Conservation (phyloP, 2,888 invertebrate genomes). For the Cheilosia grossa region DNA sequence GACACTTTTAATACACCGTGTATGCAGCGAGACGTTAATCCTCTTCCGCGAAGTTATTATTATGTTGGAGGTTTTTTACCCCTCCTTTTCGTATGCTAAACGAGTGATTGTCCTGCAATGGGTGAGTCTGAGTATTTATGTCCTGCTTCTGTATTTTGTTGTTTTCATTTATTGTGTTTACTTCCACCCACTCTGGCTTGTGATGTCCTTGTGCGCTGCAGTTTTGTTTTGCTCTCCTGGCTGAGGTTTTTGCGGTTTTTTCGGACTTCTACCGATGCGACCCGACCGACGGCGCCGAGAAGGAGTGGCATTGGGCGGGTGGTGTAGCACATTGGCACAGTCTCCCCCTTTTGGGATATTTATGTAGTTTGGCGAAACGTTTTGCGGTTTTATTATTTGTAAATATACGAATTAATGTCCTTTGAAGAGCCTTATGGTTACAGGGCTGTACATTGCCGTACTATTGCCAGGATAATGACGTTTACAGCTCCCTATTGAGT, state of each 20-base stretch:
- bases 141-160: conserved; percentile 14
- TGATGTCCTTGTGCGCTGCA: conserved; percentile 67
- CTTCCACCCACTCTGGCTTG: conserved; percentile 10
- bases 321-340: conserved; percentile 12
- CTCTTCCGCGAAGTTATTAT: conserved; percentile 57
- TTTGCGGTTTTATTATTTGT: conserved; percentile 78
- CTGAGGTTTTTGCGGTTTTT: conserved; percentile 73
- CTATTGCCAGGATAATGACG: conserved; percentile 56
- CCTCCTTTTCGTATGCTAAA: conserved; percentile 58
- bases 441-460: conserved; percentile 24
- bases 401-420: conserved; percentile 75
- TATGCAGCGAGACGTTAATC: conserved; percentile 53
- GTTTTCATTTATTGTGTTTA: not conserved
- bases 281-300: conserved; percentile 3
- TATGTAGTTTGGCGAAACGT: conserved; percentile 75
- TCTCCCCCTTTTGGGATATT: conserved; percentile 61
- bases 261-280: conserved; percentile 42
- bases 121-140: conserved; percentile 52
- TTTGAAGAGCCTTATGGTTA: conserved; percentile 47
- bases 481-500: conserved; percentile 23
- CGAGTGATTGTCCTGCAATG: conserved; percentile 62
- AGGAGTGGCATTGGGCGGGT: conserved; percentile 61
- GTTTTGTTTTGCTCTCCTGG: conserved; percentile 58
- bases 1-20: conserved; percentile 56
- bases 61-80: conserved; percentile 27